A percentile compares a stretch with the other conserved stretches of the same genome.
phyloP scores from a whole-genome alignment of 1,140 invertebrate genomes.

The Physella acuta region DNA sequence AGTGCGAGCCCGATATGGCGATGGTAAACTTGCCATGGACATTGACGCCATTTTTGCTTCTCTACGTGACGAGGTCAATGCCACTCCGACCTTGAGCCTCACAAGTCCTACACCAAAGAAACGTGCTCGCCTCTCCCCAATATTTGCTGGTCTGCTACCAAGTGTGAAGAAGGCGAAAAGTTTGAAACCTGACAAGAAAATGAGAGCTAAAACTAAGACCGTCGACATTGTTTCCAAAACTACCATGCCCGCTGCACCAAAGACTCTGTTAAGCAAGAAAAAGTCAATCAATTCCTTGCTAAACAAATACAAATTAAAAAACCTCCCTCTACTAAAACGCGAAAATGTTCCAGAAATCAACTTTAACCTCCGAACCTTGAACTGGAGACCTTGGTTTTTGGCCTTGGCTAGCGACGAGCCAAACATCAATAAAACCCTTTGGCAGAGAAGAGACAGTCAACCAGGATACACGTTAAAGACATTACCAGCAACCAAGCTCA shows the following conservation, averaged over 20 bases:
- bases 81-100: too few species aligned
- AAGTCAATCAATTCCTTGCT: too few species aligned
- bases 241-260: not conserved
- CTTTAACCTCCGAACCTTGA: conserved; percentile 3
- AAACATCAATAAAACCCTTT: not conserved
- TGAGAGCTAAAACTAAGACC: not conserved
- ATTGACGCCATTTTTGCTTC: conserved; percentile 22
- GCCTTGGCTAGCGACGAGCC: not conserved
- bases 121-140: too few species aligned
- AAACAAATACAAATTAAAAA: not conserved
- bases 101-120: too few species aligned
- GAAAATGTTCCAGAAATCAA: conserved; percentile 28
- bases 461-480: too few species aligned
- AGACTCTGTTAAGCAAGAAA: too few species aligned
- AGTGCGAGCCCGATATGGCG: conserved; percentile 16
- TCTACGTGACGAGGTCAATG: conserved; percentile 29
- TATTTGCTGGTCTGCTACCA: too few species aligned
- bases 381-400: conserved; percentile 7
- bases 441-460: not conserved
- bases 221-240: too few species aligned
- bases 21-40: conserved; percentile 3
- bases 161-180: not conserved
- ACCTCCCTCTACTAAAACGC: conserved; percentile 29
- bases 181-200: not conserved
- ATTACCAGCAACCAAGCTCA: not conserved